Conservation (phyloP, 2,888 invertebrate genomes). For the Drosophila antonietae region DNA sequence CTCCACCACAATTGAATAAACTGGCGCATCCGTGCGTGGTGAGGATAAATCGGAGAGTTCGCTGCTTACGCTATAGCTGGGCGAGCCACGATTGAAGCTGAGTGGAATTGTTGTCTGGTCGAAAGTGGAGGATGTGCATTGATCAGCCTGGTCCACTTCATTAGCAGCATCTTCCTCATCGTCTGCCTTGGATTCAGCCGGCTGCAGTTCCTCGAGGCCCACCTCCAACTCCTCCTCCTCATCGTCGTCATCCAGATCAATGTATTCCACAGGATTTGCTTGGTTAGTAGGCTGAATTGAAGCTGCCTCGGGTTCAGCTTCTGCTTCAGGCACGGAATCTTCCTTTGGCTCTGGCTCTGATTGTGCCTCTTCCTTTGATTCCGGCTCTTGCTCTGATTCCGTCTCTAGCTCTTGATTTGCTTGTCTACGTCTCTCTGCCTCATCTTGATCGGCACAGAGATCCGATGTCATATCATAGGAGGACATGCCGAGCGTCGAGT, state of each 20-base stretch:
- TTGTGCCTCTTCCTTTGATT: background rate
- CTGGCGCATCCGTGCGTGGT: constrained; percentile 26
- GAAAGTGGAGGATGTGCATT: background rate
- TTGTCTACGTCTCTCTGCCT: background rate
- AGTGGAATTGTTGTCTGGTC: background rate
- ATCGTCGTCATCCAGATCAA: constrained; percentile 2
- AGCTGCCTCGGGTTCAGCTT: too few species aligned
- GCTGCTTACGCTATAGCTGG: constrained; percentile 49
- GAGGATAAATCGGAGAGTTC: constrained; percentile 43
- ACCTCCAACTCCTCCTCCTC: constrained; percentile 3
- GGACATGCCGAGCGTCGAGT: constrained; percentile 82
- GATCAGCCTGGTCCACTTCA: constrained; percentile 5
- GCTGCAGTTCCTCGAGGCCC: background rate
- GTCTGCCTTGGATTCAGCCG: background rate
- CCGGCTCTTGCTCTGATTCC: too few species aligned
- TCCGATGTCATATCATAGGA: constrained; percentile 71
- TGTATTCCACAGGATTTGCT: background rate
- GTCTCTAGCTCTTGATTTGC: background rate
- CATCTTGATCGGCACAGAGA: background rate
- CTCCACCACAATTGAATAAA: constrained; percentile 59
- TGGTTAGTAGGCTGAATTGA: background rate
- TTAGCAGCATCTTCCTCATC: background rate
- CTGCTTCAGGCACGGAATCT: too few species aligned
- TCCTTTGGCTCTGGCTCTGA: background rate
- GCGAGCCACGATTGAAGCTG: constrained; percentile 21